Conservation (phyloP, 2,888 invertebrate genomes). For the Trichopoda pennipes region DNA sequence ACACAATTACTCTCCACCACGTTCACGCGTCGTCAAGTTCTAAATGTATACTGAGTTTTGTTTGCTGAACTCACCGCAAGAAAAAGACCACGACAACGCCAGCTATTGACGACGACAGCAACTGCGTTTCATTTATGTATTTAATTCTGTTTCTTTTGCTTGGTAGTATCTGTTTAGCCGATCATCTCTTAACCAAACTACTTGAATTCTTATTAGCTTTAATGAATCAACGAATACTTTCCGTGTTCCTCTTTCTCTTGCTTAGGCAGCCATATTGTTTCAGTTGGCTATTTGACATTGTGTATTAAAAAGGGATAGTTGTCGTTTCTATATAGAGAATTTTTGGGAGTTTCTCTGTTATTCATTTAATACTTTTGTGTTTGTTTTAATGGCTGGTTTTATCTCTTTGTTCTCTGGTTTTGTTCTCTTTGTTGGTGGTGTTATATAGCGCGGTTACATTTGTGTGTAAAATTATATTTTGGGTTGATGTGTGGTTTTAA, state of each 20-base stretch:
- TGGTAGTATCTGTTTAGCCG: constrained; percentile 38
- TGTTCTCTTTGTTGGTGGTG: constrained; percentile 64
- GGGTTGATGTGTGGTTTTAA: constrained; percentile 46
- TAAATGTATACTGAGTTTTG: constrained; percentile 78
- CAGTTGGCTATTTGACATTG: background rate
- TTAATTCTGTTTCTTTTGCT: background rate
- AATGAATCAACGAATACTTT: background rate
- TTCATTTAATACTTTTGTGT: constrained; percentile 36
- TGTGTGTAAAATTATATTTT: background rate
- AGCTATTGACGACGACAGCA: constrained; percentile 34
- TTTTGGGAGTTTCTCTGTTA: constrained; percentile 26
- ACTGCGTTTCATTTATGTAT: constrained; percentile 26
- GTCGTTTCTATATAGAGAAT: background rate
- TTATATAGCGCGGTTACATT: constrained; percentile 18
- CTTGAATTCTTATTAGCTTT: constrained; percentile 37
- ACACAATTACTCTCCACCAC: constrained; percentile 72
- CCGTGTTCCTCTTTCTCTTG: constrained; percentile 21
- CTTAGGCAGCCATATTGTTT: constrained; percentile 62
- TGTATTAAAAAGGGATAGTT: constrained; percentile 42
- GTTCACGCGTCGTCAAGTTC: constrained; percentile 79
- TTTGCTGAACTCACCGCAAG: constrained; percentile 76
- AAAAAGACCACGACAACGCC: constrained; percentile 70
- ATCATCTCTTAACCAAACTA: constrained; percentile 22
- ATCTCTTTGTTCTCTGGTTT: constrained; percentile 68
- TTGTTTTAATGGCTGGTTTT: constrained; percentile 66